Conservation (phyloP, 1,140 invertebrate genomes). For the Drosophila littoralis region DNA sequence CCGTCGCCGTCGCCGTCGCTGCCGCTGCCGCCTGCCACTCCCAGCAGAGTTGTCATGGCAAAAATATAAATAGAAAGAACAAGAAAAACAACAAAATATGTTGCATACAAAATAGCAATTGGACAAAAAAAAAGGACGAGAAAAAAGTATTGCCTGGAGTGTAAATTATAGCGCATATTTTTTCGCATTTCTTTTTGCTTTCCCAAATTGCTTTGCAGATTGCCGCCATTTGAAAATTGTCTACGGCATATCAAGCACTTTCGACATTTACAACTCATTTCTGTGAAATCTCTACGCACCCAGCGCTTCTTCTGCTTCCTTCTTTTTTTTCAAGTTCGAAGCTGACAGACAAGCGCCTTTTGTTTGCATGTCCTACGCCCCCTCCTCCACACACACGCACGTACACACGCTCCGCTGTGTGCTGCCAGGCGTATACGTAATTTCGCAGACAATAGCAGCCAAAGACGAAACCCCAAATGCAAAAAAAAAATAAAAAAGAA, state of each 20-base stretch:
- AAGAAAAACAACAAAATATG: constrained; percentile 4
- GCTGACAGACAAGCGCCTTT: constrained; percentile 76
- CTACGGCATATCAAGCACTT: constrained; percentile 72
- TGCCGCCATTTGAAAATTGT: constrained; percentile 78
- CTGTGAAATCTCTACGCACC: constrained; percentile 71
- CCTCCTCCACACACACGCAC: constrained; percentile 18
- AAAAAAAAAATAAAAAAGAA: constrained; percentile 48
- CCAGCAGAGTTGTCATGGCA: constrained; percentile 74
- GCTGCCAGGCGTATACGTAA: constrained; percentile 78
- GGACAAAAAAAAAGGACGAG: constrained; percentile 11
- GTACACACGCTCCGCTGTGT: constrained; percentile 45
- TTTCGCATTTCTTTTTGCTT: constrained; percentile 61
- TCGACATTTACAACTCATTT: constrained; percentile 82
- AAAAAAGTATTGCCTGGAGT: constrained; percentile 68
- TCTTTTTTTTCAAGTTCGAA: constrained; percentile 77
- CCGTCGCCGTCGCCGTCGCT: background rate
- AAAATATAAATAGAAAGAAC: constrained; percentile 31
- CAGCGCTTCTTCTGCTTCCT: constrained; percentile 14
- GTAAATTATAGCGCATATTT: constrained; percentile 83
- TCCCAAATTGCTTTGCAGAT: constrained; percentile 78
- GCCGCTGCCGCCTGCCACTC: background rate
- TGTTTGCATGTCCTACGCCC: constrained; percentile 68
- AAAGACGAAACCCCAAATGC: constrained; percentile 43
- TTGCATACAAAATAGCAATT: constrained; percentile 18
- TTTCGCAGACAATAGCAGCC: constrained; percentile 72